A percentile compares a stretch with the other conserved stretches of the same genome.
These are phyloP conservation scores for Seira musarum DNA, from an alignment of 2,888 invertebrate genomes.

Conservation along the genomic window DNA sequence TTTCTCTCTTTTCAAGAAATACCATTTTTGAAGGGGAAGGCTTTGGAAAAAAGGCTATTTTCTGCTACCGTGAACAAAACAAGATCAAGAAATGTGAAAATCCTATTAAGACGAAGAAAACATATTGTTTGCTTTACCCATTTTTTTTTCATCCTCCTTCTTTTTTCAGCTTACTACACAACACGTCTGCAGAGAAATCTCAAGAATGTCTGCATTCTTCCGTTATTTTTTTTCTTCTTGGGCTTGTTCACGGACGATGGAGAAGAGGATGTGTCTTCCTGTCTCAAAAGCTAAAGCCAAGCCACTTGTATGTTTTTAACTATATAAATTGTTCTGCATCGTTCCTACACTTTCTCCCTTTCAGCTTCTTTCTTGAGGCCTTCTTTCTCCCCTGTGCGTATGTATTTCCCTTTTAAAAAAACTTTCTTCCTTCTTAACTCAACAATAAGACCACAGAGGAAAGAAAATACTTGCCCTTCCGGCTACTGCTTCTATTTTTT, in stretches of 20 bases:
- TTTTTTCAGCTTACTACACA: conserved; percentile 50
- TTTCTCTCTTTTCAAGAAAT: conserved; percentile 5
- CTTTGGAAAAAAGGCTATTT: conserved; percentile 48
- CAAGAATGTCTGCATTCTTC: conserved; percentile 58
- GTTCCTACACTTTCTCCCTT: not conserved
- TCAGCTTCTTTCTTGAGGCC: not conserved
- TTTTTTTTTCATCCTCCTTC: conserved; percentile 17
- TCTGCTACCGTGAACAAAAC: conserved; percentile 53
- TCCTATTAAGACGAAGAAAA: conserved; percentile 47
- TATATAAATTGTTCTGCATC: conserved; percentile 32
- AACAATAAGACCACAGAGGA: conserved; percentile 28
- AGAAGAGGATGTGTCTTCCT: conserved; percentile 35
- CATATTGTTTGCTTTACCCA: conserved; percentile 55
- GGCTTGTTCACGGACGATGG: not conserved
- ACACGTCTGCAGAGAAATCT: conserved; percentile 54
- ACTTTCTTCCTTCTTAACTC: not conserved
- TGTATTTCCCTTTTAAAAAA: not conserved
- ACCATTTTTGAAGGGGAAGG: conserved; percentile 16
- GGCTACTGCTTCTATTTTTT: conserved; percentile 29
- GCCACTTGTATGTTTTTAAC: not conserved
- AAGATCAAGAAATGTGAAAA: conserved; percentile 62
- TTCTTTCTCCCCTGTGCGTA: not conserved
- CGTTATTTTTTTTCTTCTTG: conserved; percentile 30
- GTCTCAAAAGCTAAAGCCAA: no score
- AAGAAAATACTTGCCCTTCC: conserved; percentile 42